Conservation (phyloP, 2,797 vertebrate species). For the Labeo calbasu region DNA sequence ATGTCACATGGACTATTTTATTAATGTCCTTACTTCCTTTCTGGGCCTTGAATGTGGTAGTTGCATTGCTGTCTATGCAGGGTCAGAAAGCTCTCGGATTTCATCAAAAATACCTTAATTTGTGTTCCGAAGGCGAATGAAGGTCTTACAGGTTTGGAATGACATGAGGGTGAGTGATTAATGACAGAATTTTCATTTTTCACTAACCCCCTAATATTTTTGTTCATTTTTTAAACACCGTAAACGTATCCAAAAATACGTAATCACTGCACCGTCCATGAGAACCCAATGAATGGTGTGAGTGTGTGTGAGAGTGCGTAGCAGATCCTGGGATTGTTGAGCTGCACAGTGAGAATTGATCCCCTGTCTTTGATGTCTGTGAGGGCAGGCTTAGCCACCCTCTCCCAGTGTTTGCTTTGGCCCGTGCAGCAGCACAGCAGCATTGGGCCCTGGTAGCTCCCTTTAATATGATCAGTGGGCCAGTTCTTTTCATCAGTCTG, state of each 20-base stretch:
- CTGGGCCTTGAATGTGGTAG: too few relatives aligned
- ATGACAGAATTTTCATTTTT: not conserved
- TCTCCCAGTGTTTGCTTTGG: constrained; percentile 84
- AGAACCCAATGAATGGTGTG: constrained; percentile 12
- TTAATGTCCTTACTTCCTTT: too few relatives aligned
- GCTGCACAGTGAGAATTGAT: constrained; percentile 51
- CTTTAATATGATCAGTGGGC: constrained; percentile 84
- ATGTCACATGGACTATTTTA: too few relatives aligned
- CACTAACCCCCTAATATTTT: not conserved
- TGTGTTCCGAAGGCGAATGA: too few relatives aligned
- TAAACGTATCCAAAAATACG: not conserved
- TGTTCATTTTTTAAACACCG: not conserved
- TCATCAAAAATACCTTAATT: too few relatives aligned
- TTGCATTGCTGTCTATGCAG: too few relatives aligned
- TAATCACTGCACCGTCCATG: not conserved
- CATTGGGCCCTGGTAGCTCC: constrained; percentile 86
- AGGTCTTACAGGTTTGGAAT: too few relatives aligned
- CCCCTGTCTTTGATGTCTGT: constrained; percentile 61
- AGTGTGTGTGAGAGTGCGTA: constrained; percentile 22
- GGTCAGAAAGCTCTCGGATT: too few relatives aligned
- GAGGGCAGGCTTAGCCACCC: constrained; percentile 75
- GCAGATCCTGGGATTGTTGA: constrained; percentile 43
- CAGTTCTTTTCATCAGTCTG: constrained; percentile 86
- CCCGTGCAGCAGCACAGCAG: constrained; percentile 81
- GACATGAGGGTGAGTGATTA: too few relatives aligned